Conservation (phyloP, 2,113 vertebrate species). For the Nothobranchius furzeri region DNA sequence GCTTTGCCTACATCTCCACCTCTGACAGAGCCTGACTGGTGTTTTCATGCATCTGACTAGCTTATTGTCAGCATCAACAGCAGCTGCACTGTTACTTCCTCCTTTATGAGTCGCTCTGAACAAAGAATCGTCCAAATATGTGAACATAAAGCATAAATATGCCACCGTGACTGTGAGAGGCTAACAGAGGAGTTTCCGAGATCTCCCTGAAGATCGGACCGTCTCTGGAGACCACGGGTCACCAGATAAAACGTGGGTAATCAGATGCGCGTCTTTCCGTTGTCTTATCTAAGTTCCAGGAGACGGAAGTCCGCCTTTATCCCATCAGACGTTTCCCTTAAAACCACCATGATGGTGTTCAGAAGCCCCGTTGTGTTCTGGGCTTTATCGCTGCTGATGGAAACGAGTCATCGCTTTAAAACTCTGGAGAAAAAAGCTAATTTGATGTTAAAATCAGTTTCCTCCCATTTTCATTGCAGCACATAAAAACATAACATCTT, state of each 20-base stretch:
- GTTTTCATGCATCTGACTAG: no score
- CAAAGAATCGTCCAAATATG: no score
- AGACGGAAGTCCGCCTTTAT: constrained; percentile 40
- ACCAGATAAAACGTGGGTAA: constrained; percentile 35
- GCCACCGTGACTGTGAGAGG: background rate
- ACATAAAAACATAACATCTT: background rate
- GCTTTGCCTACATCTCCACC: no score
- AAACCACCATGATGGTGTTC: constrained; percentile 37
- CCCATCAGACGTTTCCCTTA: constrained; percentile 29
- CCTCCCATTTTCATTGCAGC: background rate
- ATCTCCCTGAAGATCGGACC: background rate
- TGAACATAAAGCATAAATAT: background rate
- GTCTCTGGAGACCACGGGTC: constrained; percentile 7
- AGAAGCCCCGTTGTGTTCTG: background rate
- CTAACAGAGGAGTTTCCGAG: background rate
- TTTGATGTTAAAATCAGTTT: background rate
- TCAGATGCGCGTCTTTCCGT: constrained; percentile 48
- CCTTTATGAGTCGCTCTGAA: no score
- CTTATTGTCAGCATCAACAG: no score
- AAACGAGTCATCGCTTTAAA: background rate
- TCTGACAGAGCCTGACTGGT: no score
- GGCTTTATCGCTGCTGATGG: constrained; percentile 1
- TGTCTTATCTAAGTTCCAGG: constrained; percentile 42
- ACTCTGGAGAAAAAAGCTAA: background rate
- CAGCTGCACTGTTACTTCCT: no score